phyloP scores from a whole-genome alignment of 2,888 invertebrate species.

The Drosophila engyochracea region DNA sequence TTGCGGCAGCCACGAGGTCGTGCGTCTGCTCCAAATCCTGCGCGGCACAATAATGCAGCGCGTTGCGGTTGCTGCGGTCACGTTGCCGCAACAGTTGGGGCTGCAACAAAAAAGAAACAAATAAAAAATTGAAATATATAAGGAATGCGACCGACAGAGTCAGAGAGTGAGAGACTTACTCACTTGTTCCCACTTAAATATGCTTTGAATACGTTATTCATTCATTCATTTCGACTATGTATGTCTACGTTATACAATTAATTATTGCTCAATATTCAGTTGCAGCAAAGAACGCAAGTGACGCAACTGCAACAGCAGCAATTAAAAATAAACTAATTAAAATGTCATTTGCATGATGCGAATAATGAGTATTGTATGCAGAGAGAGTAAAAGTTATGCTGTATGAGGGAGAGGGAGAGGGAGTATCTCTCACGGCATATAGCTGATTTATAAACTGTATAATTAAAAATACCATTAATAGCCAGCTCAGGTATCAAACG shows the following conservation, averaged over 20 bases:
- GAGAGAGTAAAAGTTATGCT: too few relatives aligned
- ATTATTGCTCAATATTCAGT: conserved; percentile 11
- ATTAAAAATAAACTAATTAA: conserved; percentile 81
- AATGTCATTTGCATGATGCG: conserved; percentile 73
- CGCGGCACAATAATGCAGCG: conserved; percentile 95
- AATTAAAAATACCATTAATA: conserved; percentile 55
- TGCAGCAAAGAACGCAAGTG: conserved; percentile 11
- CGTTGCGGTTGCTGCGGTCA: conserved; percentile 93
- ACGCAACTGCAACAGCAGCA: conserved; percentile 19
- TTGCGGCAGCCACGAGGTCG: conserved; percentile 88
- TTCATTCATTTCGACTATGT: conserved; percentile 2
- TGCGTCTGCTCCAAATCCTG: conserved; percentile 80
- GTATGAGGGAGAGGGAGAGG: not conserved
- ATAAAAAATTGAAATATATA: too few relatives aligned
- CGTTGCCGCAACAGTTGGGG: conserved; percentile 89
- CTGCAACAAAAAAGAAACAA: conserved; percentile 83
- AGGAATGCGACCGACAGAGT: not conserved
- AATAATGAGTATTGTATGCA: conserved; percentile 8
- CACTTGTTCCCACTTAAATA: conserved; percentile 10
- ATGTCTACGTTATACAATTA: conserved; percentile 13
- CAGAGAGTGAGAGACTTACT: conserved; percentile 6
- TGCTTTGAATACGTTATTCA: conserved; percentile 18
- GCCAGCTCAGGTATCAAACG: conserved; percentile 4
- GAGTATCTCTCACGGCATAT: conserved; percentile 6
- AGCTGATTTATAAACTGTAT: conserved; percentile 54